Base-by-base conservation (phyloP, 2,113 vertebrate genomes). In the Axis porcinus region DNA sequence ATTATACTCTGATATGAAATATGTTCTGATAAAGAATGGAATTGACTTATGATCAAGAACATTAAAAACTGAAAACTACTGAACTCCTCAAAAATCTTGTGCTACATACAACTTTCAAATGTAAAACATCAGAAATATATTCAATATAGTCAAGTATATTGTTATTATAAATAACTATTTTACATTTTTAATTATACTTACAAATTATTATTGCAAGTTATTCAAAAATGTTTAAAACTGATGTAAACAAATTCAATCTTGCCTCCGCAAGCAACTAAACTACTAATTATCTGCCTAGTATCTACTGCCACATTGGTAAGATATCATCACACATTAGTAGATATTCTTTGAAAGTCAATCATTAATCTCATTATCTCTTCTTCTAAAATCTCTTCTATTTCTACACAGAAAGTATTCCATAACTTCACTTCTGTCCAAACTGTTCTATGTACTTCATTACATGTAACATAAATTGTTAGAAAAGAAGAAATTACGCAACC, bases 401-500 rank as follows among this genome's bases (percentile, higher is more conserved):
- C 83, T 91, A 82, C 55, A 97, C 96, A 96, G 55, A 85, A 91
- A 86, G 3, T 88, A 0, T 54, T 76, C 13, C 17, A 86, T 92
- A 70, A 45, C 54, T 91, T 78, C 15, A 78, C 30, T 74, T 95
- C 64, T 91, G 55, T 12, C 91, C 13, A 84, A 89, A 89, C 45
- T 78, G 15, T 74, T 82, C 27, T 14, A 55, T 76, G 17, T 76
- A 23, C 30, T 86, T 85, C 43, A 96, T 70, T 86, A 96, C 52
- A 36, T 67, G 19, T 64, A 70, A 97, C 67, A 81, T n/a, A 95
- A 45, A 92, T 74, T 91, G 28, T 64, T 91, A 97, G 76, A 76
- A 97, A 96, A 96, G 6, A 74, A 93, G 89, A 76, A 58, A 94
- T 4, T 74, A 60, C 10, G 96, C 47, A 82, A 97, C 28, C 12